phyloP scores from a whole-genome alignment of 2,797 vertebrate genomes.

The Lemur catta region DNA sequence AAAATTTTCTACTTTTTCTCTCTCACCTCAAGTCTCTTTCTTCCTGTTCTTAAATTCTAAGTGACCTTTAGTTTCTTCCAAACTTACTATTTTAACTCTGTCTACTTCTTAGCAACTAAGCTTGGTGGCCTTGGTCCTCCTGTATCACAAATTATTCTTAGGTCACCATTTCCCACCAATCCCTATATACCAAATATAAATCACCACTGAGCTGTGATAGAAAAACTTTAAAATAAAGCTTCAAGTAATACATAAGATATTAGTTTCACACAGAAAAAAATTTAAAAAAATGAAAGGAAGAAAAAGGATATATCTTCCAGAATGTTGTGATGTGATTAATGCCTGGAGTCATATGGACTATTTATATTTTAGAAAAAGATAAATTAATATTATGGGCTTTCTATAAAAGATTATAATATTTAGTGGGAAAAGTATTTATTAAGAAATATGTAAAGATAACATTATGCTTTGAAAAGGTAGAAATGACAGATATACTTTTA shows the following conservation, averaged over 20 bases:
- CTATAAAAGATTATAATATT: background rate
- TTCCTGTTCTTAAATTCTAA: background rate
- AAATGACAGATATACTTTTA: background rate
- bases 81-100: background rate
- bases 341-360: background rate
- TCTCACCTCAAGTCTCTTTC: background rate
- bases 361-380: background rate
- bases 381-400: background rate
- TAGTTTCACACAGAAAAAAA: background rate
- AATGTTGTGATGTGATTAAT: background rate
- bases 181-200: background rate
- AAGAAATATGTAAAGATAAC: background rate
- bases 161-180: background rate
- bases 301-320: background rate
- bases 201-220: background rate
- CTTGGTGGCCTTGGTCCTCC: background rate
- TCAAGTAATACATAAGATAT: background rate
- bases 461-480: background rate
- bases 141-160: background rate
- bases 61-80: background rate
- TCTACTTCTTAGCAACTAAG: background rate
- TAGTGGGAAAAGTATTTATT: background rate
- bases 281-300: background rate
- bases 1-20: background rate
- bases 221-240: background rate